These are phyloP conservation scores for Chionomys nivalis DNA, from an alignment of 2,113 vertebrate genomes.

Conservation along the genomic window DNA sequence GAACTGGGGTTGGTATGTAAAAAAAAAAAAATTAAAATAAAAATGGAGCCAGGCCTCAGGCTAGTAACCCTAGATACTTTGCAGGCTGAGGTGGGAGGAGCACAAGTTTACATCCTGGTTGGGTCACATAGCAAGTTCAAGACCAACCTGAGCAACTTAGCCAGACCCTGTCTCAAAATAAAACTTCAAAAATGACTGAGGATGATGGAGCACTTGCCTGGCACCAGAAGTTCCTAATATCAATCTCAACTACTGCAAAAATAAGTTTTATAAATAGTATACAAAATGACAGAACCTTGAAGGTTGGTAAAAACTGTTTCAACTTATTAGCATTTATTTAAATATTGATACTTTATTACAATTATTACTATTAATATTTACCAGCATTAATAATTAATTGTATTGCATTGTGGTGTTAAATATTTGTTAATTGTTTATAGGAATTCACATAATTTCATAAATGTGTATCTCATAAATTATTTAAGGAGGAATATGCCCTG, in stretches of 20 bases:
- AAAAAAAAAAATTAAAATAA: too few relatives aligned
- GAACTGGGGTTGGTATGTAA: too few relatives aligned
- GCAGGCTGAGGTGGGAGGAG: background rate
- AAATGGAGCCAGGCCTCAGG: background rate
- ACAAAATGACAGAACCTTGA: background rate
- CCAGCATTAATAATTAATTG: background rate
- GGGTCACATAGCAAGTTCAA: background rate
- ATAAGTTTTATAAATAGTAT: background rate
- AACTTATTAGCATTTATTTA: background rate
- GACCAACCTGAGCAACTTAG: background rate
- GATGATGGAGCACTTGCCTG: background rate
- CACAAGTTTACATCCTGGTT: background rate
- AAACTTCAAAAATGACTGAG: background rate
- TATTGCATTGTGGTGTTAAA: background rate
- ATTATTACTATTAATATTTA: background rate
- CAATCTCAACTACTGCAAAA: background rate
- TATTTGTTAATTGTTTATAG: background rate
- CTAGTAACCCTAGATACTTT: too few relatives aligned
- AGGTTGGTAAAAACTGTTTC: background rate
- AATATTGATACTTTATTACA: background rate
- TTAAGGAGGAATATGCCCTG: background rate
- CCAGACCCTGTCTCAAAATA: background rate
- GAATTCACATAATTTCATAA: background rate
- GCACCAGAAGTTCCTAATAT: background rate
- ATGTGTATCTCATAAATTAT: background rate